Evolutionary conservation across 2,888 invertebrate genomes (phyloP).

Genomic region (Pristionchus exspectatus): DNA sequence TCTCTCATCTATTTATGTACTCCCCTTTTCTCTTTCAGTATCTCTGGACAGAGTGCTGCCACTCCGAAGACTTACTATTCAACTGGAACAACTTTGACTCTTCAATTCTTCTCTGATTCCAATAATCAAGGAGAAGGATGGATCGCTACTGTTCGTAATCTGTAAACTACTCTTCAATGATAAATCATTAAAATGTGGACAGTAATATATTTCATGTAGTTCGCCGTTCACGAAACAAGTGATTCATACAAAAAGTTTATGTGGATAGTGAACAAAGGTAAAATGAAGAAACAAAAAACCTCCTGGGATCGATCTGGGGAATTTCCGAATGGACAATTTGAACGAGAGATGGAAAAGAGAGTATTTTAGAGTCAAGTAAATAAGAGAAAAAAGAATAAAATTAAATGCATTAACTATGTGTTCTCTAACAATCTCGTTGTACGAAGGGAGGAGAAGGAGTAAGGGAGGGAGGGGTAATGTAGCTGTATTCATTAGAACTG

Average conservation of each 20-base stretch:
- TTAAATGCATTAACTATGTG: constrained; percentile 21
- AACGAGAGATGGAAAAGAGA: neutral
- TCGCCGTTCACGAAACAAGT: too few species aligned
- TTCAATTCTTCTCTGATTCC: constrained; percentile 24
- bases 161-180: neutral
- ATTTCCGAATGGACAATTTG: constrained; percentile 4
- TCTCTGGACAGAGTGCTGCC: neutral
- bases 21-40: neutral
- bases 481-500: neutral
- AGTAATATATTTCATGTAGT: neutral
- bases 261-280: constrained; percentile 13
- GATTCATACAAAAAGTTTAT: neutral
- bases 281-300: constrained; percentile 17
- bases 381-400: neutral
- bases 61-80: neutral
- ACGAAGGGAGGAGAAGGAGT: neutral
- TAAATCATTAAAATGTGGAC: neutral
- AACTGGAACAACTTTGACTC: neutral
- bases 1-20: neutral
- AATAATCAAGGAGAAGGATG: constrained; percentile 11
- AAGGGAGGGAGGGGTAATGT: neutral
- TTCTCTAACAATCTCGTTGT: constrained; percentile 38
- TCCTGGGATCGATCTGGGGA: constrained; percentile 40
- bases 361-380: neutral
- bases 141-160: neutral